phyloP scores from a whole-genome alignment of 2,797 vertebrate species.

The Xenentodon cancila region DNA sequence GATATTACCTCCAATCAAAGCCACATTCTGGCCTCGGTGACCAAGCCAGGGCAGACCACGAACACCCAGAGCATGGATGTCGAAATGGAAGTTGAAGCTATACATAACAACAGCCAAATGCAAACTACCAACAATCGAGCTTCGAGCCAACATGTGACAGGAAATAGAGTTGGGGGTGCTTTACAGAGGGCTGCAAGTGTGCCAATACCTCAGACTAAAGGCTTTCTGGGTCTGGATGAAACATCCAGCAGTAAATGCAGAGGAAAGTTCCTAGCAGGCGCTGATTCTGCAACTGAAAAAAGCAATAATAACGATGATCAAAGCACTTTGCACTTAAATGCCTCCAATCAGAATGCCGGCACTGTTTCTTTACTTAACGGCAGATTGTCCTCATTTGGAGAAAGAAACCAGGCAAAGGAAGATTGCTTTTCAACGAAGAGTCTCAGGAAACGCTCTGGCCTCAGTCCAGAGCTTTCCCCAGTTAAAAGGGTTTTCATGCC shows the following conservation, averaged over 20 bases:
- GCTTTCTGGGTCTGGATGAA: slow-evolving; percentile 78
- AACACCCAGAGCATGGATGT: slow-evolving; percentile 81
- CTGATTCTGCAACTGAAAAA: slow-evolving; percentile 72
- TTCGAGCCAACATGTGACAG: slow-evolving; percentile 60
- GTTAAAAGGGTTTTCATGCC: slow-evolving; percentile 90
- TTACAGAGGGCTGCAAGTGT: slow-evolving; percentile 86
- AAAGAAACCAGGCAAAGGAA: slow-evolving; percentile 81
- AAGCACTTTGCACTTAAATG: slow-evolving; percentile 79
- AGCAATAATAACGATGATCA: slow-evolving; percentile 77
- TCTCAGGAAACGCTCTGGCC: slow-evolving; percentile 89
- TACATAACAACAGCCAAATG: slow-evolving; percentile 82
- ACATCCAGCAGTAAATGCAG: slow-evolving; percentile 77
- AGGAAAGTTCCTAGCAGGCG: slow-evolving; percentile 69
- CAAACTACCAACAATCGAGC: slow-evolving; percentile 78
- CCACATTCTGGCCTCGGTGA: slow-evolving; percentile 85
- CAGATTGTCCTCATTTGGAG: slow-evolving; percentile 75
- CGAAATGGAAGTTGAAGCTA: slow-evolving; percentile 89
- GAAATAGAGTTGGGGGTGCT: slow-evolving; percentile 68
- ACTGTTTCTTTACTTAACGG: slow-evolving; percentile 79
- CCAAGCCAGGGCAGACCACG: slow-evolving; percentile 70
- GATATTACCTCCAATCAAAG: slow-evolving; percentile 81
- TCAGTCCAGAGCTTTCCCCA: slow-evolving; percentile 87
- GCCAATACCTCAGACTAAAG: slow-evolving; percentile 82
- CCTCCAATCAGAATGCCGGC: slow-evolving; percentile 81
- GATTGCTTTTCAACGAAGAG: slow-evolving; percentile 84